Base-by-base conservation (phyloP, 2,797 vertebrate genomes). In the Chelonia mydas region DNA sequence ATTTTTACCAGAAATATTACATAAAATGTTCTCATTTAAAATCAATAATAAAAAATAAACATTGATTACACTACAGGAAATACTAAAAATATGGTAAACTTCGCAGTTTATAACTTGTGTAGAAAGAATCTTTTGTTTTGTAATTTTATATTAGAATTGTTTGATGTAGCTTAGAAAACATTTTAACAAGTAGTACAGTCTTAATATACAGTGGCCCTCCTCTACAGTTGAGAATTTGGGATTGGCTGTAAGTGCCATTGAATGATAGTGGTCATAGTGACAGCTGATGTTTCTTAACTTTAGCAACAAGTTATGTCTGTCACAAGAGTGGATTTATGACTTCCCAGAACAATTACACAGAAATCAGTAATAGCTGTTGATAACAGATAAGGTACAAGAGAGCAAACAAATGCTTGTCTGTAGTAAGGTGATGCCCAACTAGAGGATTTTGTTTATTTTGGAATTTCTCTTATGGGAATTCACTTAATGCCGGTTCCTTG, bases 61-160 rank as follows among this genome's bases (percentile, higher is more conserved):
- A 79, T 92, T 65, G 83, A 95, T 90, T 92, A 90, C 89, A 84
- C 87, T 93, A 95, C 82, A 97, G 61, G 68, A 97, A 92, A 93
- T 90, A 83, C 31, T 93, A 86, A 95, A 96, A 97, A 86, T 65
- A 90, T 88, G 94, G 91, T 81, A 92, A 92, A 93, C 28, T 65
- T 91, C 11, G 90, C 31, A 19, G 49, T 50, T 79, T 85, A 87
- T 78, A 94, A 87, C 45, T 86, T 91, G 85, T 59, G 92, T 59
- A 88, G 61, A 84, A 90, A 91, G 76, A 84, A 94, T 23, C 37
- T 15, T 54, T 61, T 31, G 31, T 61, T 27, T 2, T 89, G 89
- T 84, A 96, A 77, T 55, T 79, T 78, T 88, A 27, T 65, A 59
- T 78, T 86, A 87, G 83, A n/a, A 55, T 41, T 72, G 68, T 72